Base-by-base conservation (phyloP, 2,797 vertebrate species). In the Zalophus californianus region DNA sequence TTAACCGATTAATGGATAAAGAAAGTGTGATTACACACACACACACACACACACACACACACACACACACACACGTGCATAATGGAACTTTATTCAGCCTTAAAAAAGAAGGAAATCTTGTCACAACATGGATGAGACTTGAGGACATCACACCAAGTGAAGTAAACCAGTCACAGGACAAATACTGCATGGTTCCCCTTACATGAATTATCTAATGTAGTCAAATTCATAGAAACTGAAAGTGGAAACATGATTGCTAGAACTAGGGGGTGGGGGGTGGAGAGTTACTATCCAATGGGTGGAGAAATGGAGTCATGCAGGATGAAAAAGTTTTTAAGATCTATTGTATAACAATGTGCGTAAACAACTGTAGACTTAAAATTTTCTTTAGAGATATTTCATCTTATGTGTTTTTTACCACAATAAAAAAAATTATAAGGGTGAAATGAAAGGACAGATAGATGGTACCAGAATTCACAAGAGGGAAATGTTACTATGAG, bases 211-310 rank as follows among this genome's bases (percentile, higher is more conserved):
- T 60, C 29, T 32, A 32, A 94, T 44, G 18, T n/a, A 58, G 9
- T 68, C 78, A 75, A 52, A 79, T 29, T 88, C 64, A 52, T 13
- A 38, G 35, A 94, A 58, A 15, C 72, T 25, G 12, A 44, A 80
- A 90, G 5, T 21, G 62, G 20, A 84, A 41, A 72, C 16, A 72
- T n/a, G 14, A 9, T 21, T 89, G 13, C 52, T 29, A 84, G 48
- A 7, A 4, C 2, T 23, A 1, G 0, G 23, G 5, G 11, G 5
- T 23, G 5, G 11, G 12, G 0, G 3, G 50, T 23, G 15, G 11
- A 27, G 32, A 78, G 27, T 15, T 41, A 21, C 25, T 48, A 0
- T 54, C 50, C 62, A 77, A 27, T 29, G 35, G 44, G 16, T 60
- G 23, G 27, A 83, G 25, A 72, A 44, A 50, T 62, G 50, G n/a